phyloP scores from a whole-genome alignment of 2,888 invertebrate genomes.

The Nineta flava region DNA sequence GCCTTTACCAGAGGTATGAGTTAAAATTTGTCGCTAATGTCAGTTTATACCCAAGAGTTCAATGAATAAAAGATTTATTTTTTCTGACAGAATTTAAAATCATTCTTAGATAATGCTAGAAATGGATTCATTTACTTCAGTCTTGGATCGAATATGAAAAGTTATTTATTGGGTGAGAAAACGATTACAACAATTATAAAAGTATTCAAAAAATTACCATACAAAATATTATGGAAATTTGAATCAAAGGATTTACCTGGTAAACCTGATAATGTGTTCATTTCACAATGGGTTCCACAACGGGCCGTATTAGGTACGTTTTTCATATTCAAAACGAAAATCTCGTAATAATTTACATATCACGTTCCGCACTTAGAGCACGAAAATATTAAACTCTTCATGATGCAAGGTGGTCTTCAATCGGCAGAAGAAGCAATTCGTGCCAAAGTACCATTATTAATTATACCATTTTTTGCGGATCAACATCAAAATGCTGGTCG shows the following conservation, averaged over 20 bases:
- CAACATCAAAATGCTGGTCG: constrained; percentile 23
- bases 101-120: constrained; percentile 14
- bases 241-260: constrained; percentile 17
- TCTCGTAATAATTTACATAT: no score
- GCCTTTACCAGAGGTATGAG: constrained; percentile 23
- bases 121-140: constrained; percentile 18
- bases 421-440: constrained; percentile 29
- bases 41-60: no score
- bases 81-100: constrained; percentile 13
- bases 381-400: constrained; percentile 30
- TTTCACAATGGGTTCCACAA: constrained; percentile 28
- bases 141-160: constrained; percentile 17
- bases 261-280: constrained; percentile 24
- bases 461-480: constrained; percentile 27
- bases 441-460: constrained; percentile 26
- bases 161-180: constrained; percentile 12
- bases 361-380: no score
- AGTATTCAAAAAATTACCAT: constrained; percentile 15
- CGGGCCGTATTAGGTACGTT: constrained; percentile 23
- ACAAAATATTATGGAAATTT: constrained; percentile 17
- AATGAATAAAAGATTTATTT: neutral
- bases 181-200: constrained; percentile 13
- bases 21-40: no score
- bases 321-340: constrained; percentile 4
- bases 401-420: constrained; percentile 31